Base-by-base conservation (phyloP, 2,888 invertebrate species). In the Bugula neritina region DNA sequence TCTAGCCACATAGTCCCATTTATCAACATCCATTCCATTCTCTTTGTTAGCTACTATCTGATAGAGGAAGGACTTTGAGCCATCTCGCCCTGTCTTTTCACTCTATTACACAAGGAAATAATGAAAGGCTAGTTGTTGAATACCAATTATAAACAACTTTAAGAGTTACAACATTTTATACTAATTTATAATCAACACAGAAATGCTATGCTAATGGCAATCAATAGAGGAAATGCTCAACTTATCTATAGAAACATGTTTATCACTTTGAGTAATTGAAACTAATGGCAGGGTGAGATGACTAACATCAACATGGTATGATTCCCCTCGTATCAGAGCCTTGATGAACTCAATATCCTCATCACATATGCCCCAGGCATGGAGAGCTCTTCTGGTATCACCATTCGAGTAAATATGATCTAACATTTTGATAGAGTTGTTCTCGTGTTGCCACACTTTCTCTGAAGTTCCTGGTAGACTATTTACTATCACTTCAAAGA, bases 1-100 rank as follows among this genome's bases (percentile, higher is more conserved):
- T 34, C 89, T 84, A 34, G 86, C 79, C 25, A 89, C 80, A 77
- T 89, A 89, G 77, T 89, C 89, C 85, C 87, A 88, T 78, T 88
- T 88, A 77, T 89, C 89, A 0, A 89, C 88, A 79, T 89, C 89
- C 34, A 89, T 80, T 10, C 86, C 86, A 72, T 85, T 86, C 43
- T 82, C 79, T 72, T 85, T 84, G 77, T 89, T 88, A 70, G 86
- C 84, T 0, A 88, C 85, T 74, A 89, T 87, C 85, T 87, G 74
- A 17, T 27, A 57, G 10, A 57, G 57, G 57, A 57, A 57, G 3
- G 23, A 27, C n/a, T 57, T 57, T 5, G 25, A 25, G 25, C n/a
- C n/a, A n/a, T n/a, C 27, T 27, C 57, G 5, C 10, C 57, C 57
- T 17, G 43, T 43, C 43, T 43, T 5, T 17, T 43, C 43, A n/a